A percentile compares a stretch with the other conserved stretches of the same genome.
Evolutionary conservation across 2,888 invertebrate species (phyloP).

Genomic region (Apotomis capreana): DNA sequence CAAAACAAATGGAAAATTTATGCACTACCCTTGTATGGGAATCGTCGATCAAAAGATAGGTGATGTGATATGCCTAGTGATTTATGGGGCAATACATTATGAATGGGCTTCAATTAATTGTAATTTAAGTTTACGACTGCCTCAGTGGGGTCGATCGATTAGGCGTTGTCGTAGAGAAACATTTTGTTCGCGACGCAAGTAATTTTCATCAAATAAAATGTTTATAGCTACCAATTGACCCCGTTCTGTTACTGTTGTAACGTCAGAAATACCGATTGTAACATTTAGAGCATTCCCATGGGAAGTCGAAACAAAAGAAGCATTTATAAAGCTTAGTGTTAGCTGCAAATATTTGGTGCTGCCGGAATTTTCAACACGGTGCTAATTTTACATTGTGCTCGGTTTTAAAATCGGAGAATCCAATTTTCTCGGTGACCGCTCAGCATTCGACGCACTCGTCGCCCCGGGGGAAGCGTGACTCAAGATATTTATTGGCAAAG

Average conservation of each 20-base stretch:
- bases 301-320: slow-evolving; percentile 27
- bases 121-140: slow-evolving; percentile 33
- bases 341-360: slow-evolving; percentile 31
- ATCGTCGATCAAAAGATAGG: slow-evolving; percentile 70
- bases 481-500: slow-evolving; percentile 32
- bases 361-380: slow-evolving; percentile 17
- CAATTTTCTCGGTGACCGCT: slow-evolving; percentile 21
- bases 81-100: slow-evolving; percentile 44
- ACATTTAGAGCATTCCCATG: slow-evolving; percentile 16
- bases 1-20: slow-evolving; percentile 73
- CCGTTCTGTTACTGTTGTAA: slow-evolving; percentile 11
- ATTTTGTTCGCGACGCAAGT: slow-evolving; percentile 16
- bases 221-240: slow-evolving; percentile 28
- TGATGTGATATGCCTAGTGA: slow-evolving; percentile 56
- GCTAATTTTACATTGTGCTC: slow-evolving; percentile 39
- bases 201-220: slow-evolving; percentile 29
- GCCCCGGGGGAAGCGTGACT: slow-evolving; percentile 26
- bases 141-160: slow-evolving; percentile 22
- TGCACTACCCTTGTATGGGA: slow-evolving; percentile 66
- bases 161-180: slow-evolving; percentile 15
- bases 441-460: slow-evolving; percentile 7
- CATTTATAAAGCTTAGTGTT: slow-evolving; percentile 25
- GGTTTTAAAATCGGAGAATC: slow-evolving; percentile 19
- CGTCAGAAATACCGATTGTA: slow-evolving; percentile 11
- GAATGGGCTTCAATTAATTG: slow-evolving; percentile 20